Percentiles rank a stretch among this genome's conserved stretches.
Conservation (phyloP, 2,797 vertebrate species). For the Aplochiton taeniatus region DNA sequence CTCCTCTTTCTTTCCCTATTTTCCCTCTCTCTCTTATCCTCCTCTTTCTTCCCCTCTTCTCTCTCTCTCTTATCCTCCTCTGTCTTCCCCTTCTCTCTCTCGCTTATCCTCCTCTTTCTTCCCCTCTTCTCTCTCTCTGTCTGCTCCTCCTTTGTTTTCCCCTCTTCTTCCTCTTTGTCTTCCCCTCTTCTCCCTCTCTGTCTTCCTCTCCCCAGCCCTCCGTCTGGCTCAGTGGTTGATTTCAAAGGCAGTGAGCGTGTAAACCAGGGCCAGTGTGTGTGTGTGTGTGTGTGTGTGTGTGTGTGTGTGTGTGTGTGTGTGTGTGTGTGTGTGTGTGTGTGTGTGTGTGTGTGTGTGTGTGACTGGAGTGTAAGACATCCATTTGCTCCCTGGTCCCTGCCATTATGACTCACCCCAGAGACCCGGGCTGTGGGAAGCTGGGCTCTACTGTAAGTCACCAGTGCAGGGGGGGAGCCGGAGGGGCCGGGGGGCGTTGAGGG, state of each 20-base stretch:
- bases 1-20: constrained; percentile 8
- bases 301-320: constrained; percentile 4
- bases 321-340: constrained; percentile 7
- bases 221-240: constrained; percentile 13
- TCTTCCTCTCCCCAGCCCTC: neutral
- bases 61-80: constrained; percentile 16
- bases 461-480: no score
- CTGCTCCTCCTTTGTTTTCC: constrained; percentile 20
- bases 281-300: neutral
- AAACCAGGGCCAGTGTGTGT: neutral
- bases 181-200: neutral
- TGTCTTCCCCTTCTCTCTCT: constrained; percentile 1
- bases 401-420: no score
- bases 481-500: no score
- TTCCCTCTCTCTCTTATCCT: neutral
- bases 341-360: neutral
- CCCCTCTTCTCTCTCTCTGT: neutral
- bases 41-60: neutral
- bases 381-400: no score
- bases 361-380: no score
- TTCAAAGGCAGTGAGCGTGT: no score
- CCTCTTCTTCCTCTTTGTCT: constrained; percentile 34
- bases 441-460: no score
- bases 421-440: no score
- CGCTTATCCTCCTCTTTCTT: neutral